Percentiles rank a stretch among this genome's conserved stretches.
phyloP scores from a whole-genome alignment of 2,797 vertebrate species.

The Microctenopoma steveboyesi region DNA sequence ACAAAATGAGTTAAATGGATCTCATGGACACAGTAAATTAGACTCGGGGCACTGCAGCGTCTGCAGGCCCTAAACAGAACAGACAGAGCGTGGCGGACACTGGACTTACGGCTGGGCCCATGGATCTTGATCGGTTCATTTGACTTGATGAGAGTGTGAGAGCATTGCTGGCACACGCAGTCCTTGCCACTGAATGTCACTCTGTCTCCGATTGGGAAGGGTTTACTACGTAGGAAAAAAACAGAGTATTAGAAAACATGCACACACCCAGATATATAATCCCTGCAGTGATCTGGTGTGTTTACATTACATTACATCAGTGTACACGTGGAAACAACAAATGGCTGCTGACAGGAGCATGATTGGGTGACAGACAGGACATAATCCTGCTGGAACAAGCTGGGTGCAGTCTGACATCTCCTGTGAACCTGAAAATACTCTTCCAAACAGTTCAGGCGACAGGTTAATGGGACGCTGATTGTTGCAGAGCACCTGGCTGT shows the following conservation, averaged over 20 bases:
- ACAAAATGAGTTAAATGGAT: conserved; percentile 60
- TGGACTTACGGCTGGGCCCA: conserved; percentile 92
- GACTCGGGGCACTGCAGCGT: conserved; percentile 5
- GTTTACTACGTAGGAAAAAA: conserved; percentile 84
- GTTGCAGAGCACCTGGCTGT: conserved; percentile 63
- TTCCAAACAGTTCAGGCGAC: conserved; percentile 39
- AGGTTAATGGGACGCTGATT: conserved; percentile 59
- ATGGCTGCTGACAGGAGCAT: conserved; percentile 40
- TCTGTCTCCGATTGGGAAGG: conserved; percentile 97
- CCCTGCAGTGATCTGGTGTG: conserved; percentile 38
- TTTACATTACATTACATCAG: conserved; percentile 51
- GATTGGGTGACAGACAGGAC: conserved; percentile 45
- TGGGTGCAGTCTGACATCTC: conserved; percentile 45
- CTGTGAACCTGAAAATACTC: conserved; percentile 46
- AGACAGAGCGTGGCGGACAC: conserved; percentile 45
- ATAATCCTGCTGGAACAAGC: conserved; percentile 47
- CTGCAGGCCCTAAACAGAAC: conserved; percentile 48
- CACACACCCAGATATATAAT: conserved; percentile 26
- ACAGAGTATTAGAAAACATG: conserved; percentile 39
- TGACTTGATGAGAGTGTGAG: conserved; percentile 88
- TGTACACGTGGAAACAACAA: conserved; percentile 43
- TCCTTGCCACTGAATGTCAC: conserved; percentile 98
- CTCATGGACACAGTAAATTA: conserved; percentile 53
- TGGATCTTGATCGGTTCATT: conserved; percentile 98
- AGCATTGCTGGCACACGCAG: conserved; percentile 97